A percentile compares a stretch with the other conserved stretches of the same genome.
Evolutionary conservation across 2,113 vertebrate genomes (phyloP).

Genomic region (Amazona vittata): DNA sequence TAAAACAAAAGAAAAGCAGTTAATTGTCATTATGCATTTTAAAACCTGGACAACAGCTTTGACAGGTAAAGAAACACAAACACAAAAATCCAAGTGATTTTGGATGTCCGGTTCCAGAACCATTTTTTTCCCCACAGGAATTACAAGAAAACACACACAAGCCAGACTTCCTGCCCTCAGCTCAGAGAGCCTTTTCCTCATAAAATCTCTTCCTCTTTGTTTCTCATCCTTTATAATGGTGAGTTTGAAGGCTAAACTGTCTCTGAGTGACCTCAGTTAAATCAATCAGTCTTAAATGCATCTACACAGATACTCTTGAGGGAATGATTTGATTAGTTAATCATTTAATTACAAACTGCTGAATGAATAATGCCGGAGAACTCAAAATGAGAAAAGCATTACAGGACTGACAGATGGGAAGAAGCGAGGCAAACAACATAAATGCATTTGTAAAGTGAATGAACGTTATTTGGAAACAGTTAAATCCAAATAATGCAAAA

Average conservation of each 20-base stretch:
- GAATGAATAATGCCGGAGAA: neutral
- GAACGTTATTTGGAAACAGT: neutral
- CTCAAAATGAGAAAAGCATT: neutral
- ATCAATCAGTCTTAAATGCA: neutral
- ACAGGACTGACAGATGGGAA: neutral
- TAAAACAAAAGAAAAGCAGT: neutral
- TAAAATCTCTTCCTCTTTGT: neutral
- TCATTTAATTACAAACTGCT: constrained; percentile 22
- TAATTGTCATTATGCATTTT: neutral
- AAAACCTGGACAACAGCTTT: neutral
- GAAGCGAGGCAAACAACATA: neutral
- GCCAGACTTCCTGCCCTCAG: neutral
- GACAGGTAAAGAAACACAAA: neutral
- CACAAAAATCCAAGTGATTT: neutral
- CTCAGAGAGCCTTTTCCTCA: neutral
- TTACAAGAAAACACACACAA: neutral
- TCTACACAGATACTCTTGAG: neutral
- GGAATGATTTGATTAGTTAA: neutral
- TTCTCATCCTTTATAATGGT: neutral
- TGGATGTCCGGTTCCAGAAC: neutral
- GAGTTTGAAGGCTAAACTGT: neutral
- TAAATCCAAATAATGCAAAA: neutral
- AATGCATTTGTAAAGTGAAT: neutral
- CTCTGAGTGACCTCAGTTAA: neutral
- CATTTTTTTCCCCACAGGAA: neutral